Percentiles rank a stretch among this genome's conserved stretches.
These are phyloP conservation scores for Zelostemma sp. DNA, from an alignment of 1,140 invertebrate species.

Conservation along the genomic window DNA sequence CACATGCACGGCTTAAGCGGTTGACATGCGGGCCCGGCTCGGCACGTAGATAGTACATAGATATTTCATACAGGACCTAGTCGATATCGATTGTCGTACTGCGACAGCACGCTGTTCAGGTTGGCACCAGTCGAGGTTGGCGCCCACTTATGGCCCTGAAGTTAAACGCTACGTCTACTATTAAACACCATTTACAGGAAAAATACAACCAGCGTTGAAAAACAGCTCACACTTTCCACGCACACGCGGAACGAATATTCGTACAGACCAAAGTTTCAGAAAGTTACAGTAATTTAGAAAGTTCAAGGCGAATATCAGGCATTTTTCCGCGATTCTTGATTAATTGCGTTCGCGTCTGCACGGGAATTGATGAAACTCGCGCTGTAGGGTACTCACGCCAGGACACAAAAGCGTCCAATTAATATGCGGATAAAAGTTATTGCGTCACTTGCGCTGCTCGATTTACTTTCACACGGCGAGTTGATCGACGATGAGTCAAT, in stretches of 20 bases:
- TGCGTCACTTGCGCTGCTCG: slow-evolving; percentile 32
- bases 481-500: slow-evolving; percentile 43
- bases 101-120: slow-evolving; percentile 11
- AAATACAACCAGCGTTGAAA: too few species aligned
- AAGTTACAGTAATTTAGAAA: too few species aligned
- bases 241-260: too few species aligned
- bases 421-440: slow-evolving; percentile 41
- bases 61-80: slow-evolving; percentile 21
- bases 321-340: too few species aligned
- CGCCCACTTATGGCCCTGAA: slow-evolving; percentile 20
- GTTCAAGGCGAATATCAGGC: too few species aligned
- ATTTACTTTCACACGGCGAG: slow-evolving; percentile 40
- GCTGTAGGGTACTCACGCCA: neutral
- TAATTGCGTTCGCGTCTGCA: neutral
- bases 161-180: slow-evolving; percentile 12
- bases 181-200: too few species aligned
- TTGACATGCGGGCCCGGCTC: slow-evolving; percentile 7
- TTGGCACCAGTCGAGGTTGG: slow-evolving; percentile 9
- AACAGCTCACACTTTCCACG: too few species aligned
- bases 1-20: neutral
- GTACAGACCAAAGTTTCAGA: too few species aligned
- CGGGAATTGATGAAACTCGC: neutral
- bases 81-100: slow-evolving; percentile 24
- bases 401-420: slow-evolving; percentile 19
- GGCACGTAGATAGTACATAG: slow-evolving; percentile 4